A percentile compares a stretch with the other conserved stretches of the same genome.
Evolutionary conservation across 2,888 invertebrate species (phyloP).

Genomic region (Aphodius sticticus): DNA sequence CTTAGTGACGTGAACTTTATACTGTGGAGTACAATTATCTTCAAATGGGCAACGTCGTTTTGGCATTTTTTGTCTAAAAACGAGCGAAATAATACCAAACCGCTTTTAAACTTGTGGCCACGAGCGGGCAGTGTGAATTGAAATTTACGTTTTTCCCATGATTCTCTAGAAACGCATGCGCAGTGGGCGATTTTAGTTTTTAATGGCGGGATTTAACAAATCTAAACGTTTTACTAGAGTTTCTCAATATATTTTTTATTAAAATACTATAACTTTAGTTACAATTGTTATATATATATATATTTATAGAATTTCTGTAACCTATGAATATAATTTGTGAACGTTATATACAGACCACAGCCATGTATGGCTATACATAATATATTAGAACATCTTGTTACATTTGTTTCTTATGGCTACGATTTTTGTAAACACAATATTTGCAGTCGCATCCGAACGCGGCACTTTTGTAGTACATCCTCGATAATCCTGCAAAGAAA

Average conservation of each 20-base stretch:
- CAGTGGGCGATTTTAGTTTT: neutral
- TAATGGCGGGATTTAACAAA: no score
- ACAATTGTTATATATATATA: constrained; percentile 1
- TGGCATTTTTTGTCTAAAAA: constrained; percentile 37
- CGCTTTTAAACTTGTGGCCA: neutral
- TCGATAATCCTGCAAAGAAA: constrained; percentile 65
- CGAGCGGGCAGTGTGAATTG: neutral
- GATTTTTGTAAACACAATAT: constrained; percentile 65
- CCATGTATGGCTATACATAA: constrained; percentile 18
- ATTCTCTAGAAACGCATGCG: neutral
- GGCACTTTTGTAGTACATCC: constrained; percentile 68
- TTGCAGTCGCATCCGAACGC: constrained; percentile 74
- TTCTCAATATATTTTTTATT: neutral
- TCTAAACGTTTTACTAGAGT: neutral
- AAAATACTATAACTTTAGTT: neutral
- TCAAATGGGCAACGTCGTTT: constrained; percentile 46
- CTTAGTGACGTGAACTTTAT: constrained; percentile 40
- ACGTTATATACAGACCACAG: constrained; percentile 14
- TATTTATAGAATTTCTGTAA: constrained; percentile 12
- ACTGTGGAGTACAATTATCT: constrained; percentile 39
- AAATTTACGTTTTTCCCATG: neutral
- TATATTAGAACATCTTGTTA: constrained; percentile 4
- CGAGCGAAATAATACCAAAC: neutral
- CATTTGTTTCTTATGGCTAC: constrained; percentile 31
- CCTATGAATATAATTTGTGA: constrained; percentile 9